Evolutionary conservation across 1,140 invertebrate species (phyloP), one percentile per base, ranked within the genome.

Genomic region (Dendrolimus punctatus): DNA sequence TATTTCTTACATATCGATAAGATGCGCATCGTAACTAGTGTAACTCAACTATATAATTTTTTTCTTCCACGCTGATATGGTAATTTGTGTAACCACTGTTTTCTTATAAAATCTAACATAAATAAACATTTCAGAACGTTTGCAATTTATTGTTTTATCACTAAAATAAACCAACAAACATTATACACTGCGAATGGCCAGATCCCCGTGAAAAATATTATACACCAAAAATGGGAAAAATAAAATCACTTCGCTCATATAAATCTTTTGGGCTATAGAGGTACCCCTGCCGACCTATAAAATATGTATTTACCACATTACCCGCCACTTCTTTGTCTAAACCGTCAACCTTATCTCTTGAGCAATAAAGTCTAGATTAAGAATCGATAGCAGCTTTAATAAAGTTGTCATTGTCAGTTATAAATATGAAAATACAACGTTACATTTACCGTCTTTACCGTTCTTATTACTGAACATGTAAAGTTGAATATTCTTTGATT

Each of bases 201-300:
- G 23, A 23, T 23, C 23, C 23, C 23, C 23, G 23, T 23, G 23
- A 23, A 23, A 23, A 23, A 23, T 23, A 23, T 23, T 23, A 23
- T 23, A 47, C 10, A 23, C 36, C 39, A 38, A 37, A 47, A 37
- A 37, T n/a, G 6, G 6, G 39, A 47, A 5, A 49, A 40, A 49
- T 6, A 51, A 41, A 51, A 47, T 54, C 50, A 48, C 49, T 45
- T 55, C 47, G 40, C 39, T 40, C 52, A 53, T 45, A 52, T 60
- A 60, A 60, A 60, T 60, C 58, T 54, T 23, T 48, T 40, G 45
- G 49, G 47, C 51, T 39, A 60, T 60, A 56, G 46, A 53, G 56
- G 52, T 54, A 23, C 23, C 46, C 58, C 45, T 46, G 51, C 42
- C 55, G 52, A 48, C 52, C 44, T 42, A 55, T 59, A 55, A 55